These are phyloP conservation scores for Keiferia lycopersicella DNA, from an alignment of 2,888 invertebrate species.

Conservation along the genomic window DNA sequence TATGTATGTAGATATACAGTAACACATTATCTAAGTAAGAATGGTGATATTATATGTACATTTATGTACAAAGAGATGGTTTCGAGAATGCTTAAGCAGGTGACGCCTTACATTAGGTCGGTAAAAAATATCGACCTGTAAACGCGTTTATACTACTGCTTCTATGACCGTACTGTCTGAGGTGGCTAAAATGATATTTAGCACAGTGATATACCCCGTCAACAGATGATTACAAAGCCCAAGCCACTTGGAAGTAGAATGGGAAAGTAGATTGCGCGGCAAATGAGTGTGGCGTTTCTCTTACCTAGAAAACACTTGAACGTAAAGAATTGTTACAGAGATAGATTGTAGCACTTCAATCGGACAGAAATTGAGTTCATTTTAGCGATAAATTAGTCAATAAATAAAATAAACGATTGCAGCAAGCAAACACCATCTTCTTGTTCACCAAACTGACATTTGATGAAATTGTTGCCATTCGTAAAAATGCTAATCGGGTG, in stretches of 20 bases:
- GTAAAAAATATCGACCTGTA: conserved; percentile 14
- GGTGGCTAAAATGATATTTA: neutral
- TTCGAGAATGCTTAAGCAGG: conserved; percentile 7
- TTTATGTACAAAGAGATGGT: conserved; percentile 18
- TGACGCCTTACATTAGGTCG: conserved; percentile 12
- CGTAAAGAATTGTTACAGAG: conserved; percentile 30
- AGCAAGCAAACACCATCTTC: conserved; percentile 41
- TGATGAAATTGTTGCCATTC: conserved; percentile 28
- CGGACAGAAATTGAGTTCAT: conserved; percentile 28
- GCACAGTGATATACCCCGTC: conserved; percentile 17
- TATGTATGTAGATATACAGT: neutral
- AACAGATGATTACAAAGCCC: conserved; percentile 34
- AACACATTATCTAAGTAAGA: neutral
- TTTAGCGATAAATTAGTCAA: conserved; percentile 30
- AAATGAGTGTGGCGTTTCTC: conserved; percentile 37
- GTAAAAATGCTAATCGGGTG: conserved; percentile 15
- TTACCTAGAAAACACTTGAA: conserved; percentile 32
- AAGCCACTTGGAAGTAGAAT: conserved; percentile 27
- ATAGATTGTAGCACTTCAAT: conserved; percentile 29
- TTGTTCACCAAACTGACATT: conserved; percentile 29
- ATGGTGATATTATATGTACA: conserved; percentile 30
- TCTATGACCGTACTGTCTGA: neutral
- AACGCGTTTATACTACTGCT: neutral
- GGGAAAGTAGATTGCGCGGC: conserved; percentile 62
- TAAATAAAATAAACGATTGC: conserved; percentile 33